These are phyloP conservation scores for Drosophila setosimentum DNA, from an alignment of 2,888 invertebrate species.

Conservation along the genomic window DNA sequence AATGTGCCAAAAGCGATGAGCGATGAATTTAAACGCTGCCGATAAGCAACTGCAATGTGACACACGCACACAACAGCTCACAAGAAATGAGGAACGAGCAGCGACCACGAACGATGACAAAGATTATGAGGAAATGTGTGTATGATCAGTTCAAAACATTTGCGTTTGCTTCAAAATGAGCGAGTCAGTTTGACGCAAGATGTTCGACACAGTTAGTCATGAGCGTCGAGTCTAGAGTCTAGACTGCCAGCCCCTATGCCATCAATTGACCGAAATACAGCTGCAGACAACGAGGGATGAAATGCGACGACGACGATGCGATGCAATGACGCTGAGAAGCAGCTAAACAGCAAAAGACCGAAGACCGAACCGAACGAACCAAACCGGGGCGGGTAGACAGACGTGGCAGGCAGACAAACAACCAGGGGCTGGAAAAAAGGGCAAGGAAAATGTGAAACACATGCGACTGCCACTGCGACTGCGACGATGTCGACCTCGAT, in stretches of 20 bases:
- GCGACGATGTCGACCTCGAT: constrained; percentile 71
- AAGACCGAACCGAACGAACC: constrained; percentile 38
- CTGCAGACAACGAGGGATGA: constrained; percentile 72
- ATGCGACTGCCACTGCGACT: constrained; percentile 65
- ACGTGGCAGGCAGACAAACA: constrained; percentile 53
- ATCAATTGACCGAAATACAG: constrained; percentile 60
- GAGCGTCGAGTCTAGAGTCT: constrained; percentile 46
- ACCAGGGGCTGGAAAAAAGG: constrained; percentile 61
- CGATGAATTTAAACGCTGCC: constrained; percentile 30
- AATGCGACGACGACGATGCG: constrained; percentile 53
- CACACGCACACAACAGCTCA: constrained; percentile 28
- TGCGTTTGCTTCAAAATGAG: constrained; percentile 23
- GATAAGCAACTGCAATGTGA: constrained; percentile 49
- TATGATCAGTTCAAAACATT: constrained; percentile 19
- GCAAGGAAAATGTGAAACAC: constrained; percentile 79
- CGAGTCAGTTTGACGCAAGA: constrained; percentile 26
- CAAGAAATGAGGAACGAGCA: constrained; percentile 14
- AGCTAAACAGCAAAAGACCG: constrained; percentile 15
- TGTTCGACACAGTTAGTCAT: constrained; percentile 45
- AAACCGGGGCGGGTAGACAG: constrained; percentile 20
- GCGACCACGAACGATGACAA: constrained; percentile 46
- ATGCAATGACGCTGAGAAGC: constrained; percentile 38
- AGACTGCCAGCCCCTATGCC: constrained; percentile 66
- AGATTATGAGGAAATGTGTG: constrained; percentile 9
- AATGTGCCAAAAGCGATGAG: constrained; percentile 43